These are phyloP conservation scores for Sycophila sp. DNA, from an alignment of 1,140 invertebrate species.

Conservation along the genomic window DNA sequence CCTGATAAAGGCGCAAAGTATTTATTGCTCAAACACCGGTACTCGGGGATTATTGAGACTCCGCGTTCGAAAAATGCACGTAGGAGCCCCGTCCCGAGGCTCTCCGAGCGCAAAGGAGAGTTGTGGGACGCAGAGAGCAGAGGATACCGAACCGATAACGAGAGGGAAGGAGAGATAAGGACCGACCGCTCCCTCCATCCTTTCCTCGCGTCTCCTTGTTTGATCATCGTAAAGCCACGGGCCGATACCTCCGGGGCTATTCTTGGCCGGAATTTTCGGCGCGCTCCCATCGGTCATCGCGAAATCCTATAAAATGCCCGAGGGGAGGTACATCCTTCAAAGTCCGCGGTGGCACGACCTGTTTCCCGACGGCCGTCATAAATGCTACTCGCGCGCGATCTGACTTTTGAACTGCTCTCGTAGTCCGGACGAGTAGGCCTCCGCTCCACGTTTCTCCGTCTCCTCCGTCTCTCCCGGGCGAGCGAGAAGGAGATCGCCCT, in stretches of 20 bases:
- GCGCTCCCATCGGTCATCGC: neutral
- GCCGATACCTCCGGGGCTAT: neutral
- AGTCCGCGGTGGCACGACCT: neutral
- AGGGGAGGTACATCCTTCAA: neutral
- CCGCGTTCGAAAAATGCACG: neutral
- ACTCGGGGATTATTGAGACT: slow-evolving; percentile 17
- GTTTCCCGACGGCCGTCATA: slow-evolving; percentile 25
- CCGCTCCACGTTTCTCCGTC: too few relatives aligned
- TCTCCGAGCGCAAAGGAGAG: too few relatives aligned
- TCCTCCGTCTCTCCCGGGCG: too few relatives aligned
- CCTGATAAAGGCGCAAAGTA: slow-evolving; percentile 28
- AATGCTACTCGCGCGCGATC: slow-evolving; percentile 3
- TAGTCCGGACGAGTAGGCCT: slow-evolving; percentile 40
- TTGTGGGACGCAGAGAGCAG: too few relatives aligned
- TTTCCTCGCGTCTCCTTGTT: neutral
- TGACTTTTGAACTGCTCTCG: slow-evolving; percentile 43
- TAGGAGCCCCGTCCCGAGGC: neutral
- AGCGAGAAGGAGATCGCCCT: slow-evolving; percentile 47
- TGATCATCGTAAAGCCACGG: slow-evolving; percentile 13
- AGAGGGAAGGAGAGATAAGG: neutral
- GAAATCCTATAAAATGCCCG: too few relatives aligned
- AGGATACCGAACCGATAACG: slow-evolving; percentile 6
- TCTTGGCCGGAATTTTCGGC: neutral
- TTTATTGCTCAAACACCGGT: slow-evolving; percentile 33
- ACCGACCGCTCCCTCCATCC: slow-evolving; percentile 2